These are phyloP conservation scores for Morus bassanus DNA, from an alignment of 2,797 vertebrate genomes.

Conservation along the genomic window DNA sequence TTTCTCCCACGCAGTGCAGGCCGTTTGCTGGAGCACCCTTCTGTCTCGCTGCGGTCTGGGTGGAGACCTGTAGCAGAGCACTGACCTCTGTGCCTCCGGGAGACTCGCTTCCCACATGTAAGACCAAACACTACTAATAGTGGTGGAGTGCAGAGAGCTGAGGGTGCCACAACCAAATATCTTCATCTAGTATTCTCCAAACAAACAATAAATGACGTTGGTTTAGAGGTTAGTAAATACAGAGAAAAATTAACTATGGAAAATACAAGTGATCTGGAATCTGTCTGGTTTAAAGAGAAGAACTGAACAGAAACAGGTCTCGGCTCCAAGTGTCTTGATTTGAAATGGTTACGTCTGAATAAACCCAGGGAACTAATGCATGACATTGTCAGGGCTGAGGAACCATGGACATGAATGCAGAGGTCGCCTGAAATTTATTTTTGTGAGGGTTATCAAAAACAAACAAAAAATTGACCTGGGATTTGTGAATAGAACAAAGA, in stretches of 20 bases:
- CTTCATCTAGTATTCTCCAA: not conserved
- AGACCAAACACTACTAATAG: not conserved
- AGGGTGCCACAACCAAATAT: not conserved
- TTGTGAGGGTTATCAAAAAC: not conserved
- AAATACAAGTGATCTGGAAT: not conserved
- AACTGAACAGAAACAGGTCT: not conserved
- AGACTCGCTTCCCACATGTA: fast-evolving
- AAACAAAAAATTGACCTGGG: not conserved
- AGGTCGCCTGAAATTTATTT: not conserved
- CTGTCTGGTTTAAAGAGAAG: not conserved
- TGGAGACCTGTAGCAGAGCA: not conserved
- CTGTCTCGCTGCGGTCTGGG: not conserved
- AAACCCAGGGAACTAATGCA: not conserved
- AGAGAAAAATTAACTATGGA: not conserved
- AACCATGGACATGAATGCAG: fast-evolving
- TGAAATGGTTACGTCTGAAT: not conserved
- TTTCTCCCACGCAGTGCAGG: no score
- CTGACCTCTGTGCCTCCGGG: no score
- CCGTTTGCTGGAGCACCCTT: not conserved
- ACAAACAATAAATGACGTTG: not conserved
- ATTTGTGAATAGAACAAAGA: not conserved
- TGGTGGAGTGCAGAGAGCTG: not conserved
- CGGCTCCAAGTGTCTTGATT: not conserved
- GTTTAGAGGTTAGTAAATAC: not conserved
- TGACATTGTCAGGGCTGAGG: not conserved